Conservation (phyloP, 2,888 invertebrate species). For the Nysson spinosus region DNA sequence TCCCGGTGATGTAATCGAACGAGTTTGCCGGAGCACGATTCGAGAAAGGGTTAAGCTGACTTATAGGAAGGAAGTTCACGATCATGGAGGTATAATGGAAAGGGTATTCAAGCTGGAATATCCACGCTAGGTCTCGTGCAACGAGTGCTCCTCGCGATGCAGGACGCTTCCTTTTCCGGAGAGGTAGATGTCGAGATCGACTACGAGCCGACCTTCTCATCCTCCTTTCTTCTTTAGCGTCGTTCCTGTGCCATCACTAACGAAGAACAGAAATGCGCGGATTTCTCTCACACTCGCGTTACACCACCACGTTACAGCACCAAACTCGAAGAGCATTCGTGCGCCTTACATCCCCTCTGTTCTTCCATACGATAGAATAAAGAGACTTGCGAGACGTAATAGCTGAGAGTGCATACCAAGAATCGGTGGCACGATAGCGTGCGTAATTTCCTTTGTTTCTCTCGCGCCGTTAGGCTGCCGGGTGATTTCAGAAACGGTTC, state of each 20-base stretch:
- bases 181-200: constrained; percentile 52
- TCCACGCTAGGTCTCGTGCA: constrained; percentile 38
- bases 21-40: no score
- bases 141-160: constrained; percentile 42
- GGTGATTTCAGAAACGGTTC: constrained; percentile 55
- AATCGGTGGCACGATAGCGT: constrained; percentile 47
- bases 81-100: constrained; percentile 25
- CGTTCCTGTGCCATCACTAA: constrained; percentile 48
- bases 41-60: not conserved
- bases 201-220: constrained; percentile 5
- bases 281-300: constrained; percentile 49
- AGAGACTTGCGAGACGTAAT: constrained; percentile 18
- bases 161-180: constrained; percentile 57
- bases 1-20: no score
- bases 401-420: constrained; percentile 13
- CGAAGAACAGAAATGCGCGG: constrained; percentile 52
- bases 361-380: constrained; percentile 34
- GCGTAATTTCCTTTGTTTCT: constrained; percentile 62
- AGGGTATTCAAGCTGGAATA: constrained; percentile 33
- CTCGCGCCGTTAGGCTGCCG: constrained; percentile 47
- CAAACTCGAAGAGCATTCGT: constrained; percentile 1
- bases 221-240: not conserved
- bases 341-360: constrained; percentile 1
- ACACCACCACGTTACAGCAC: no score
- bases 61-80: constrained; percentile 35